These are phyloP conservation scores for Myripristis jacobus DNA, from an alignment of 2,797 vertebrate genomes.

Conservation along the genomic window DNA sequence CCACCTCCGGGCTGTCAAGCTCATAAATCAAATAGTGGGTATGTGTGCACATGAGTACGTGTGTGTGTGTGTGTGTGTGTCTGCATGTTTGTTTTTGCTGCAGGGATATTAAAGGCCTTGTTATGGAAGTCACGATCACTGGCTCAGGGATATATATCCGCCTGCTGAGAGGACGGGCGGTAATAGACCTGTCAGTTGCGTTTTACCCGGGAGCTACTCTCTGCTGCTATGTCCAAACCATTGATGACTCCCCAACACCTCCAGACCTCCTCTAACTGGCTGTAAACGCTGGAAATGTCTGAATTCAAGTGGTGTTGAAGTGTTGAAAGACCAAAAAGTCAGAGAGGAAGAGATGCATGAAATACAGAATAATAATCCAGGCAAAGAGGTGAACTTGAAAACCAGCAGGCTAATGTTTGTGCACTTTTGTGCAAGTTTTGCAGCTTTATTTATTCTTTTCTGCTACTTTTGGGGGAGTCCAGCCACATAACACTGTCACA, in stretches of 20 bases:
- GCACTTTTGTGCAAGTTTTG: not conserved
- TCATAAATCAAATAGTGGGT: slow-evolving; percentile 73
- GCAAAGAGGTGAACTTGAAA: not conserved
- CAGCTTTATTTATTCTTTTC: not conserved
- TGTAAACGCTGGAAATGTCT: not conserved
- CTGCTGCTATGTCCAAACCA: slow-evolving; percentile 34
- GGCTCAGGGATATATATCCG: slow-evolving; percentile 59
- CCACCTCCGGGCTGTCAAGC: slow-evolving; percentile 66
- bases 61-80: slow-evolving; percentile 25
- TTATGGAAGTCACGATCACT: slow-evolving; percentile 68
- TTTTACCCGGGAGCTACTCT: slow-evolving; percentile 57
- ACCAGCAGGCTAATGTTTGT: too few relatives aligned
- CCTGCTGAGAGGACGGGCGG: slow-evolving; percentile 55
- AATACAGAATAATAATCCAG: too few relatives aligned
- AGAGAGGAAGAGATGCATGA: not conserved
- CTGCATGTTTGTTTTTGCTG: slow-evolving; percentile 54
- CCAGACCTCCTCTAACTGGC: slow-evolving; percentile 33
- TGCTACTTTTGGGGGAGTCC: too few relatives aligned
- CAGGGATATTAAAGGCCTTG: slow-evolving; percentile 66
- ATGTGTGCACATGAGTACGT: slow-evolving; percentile 28
- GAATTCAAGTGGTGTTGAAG: not conserved
- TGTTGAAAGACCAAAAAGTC: not conserved
- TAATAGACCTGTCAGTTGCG: slow-evolving; percentile 72
- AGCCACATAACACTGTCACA: not conserved
- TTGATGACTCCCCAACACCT: not conserved